Base-by-base conservation (phyloP, 2,888 invertebrate species). In the Plebejus argus region DNA sequence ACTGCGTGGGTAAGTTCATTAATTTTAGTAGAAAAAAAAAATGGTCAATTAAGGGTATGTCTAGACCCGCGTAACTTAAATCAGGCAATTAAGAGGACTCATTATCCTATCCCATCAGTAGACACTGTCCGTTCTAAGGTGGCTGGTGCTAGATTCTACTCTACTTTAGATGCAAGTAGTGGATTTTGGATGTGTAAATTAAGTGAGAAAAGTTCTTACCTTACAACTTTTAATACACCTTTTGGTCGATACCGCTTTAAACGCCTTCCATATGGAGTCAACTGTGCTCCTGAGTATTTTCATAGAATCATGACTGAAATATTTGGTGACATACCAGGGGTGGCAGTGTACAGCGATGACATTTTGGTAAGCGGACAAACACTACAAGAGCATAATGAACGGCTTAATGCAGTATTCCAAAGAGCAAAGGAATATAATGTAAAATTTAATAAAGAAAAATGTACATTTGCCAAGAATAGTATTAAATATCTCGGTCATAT, bases 271-370 rank as follows among this genome's bases (percentile, higher is more conserved):
- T 81, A 79, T 80, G 82, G 80, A 12, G 76, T 81, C 8, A 80
- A 79, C 61, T 78, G 78, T 61, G 79, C 79, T 23, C 79, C 78
- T 74, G 79, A 80, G 28, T 78, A 77, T 49, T 81, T 82, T 78
- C 80, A 82, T 45, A 76, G 77, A 70, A 75, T 76, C n/a, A 81
- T 81, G 81, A 78, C 76, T 70, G 79, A 81, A 80, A 79, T 80
- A 10, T 81, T 82, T n/a, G n/a, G n/a, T n/a, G n/a, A n/a, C n/a
- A n/a, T n/a, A n/a, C n/a, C n/a, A n/a, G n/a, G n/a, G n/a, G n/a
- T n/a, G n/a, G n/a, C n/a, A 18, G 49, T 76, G 33, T 79, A 81
- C 15, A 77, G 75, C 35, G 81, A 80, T 76, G 79, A 80, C 49
- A 49, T 80, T 35, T 76, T 81, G 23, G 76, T 81, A 15, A 72